Percentiles rank a stretch among this genome's conserved stretches.
phyloP scores from a whole-genome alignment of 1,140 invertebrate species.

The Trachymyrmex cornetzi region DNA sequence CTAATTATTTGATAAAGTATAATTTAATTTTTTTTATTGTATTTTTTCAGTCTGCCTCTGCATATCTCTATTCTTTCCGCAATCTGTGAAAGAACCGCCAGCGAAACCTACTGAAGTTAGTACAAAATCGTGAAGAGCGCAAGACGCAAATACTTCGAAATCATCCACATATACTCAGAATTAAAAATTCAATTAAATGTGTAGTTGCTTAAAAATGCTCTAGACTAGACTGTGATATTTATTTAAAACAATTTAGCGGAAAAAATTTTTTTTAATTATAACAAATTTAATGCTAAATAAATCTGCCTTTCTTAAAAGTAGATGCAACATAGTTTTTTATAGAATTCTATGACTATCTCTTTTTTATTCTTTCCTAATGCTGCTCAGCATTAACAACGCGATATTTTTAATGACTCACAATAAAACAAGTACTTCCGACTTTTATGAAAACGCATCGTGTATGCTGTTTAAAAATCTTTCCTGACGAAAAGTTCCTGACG shows the following conservation, averaged over 20 bases:
- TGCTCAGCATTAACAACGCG: neutral
- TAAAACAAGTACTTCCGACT: slow-evolving; percentile 15
- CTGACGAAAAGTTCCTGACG: neutral
- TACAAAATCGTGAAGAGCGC: slow-evolving; percentile 55
- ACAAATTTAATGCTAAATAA: slow-evolving; percentile 21
- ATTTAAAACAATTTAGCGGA: slow-evolving; percentile 12
- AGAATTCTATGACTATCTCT: neutral
- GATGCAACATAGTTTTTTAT: slow-evolving; percentile 29
- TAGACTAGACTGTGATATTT: slow-evolving; percentile 34
- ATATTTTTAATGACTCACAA: slow-evolving; percentile 11
- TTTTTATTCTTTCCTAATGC: slow-evolving; percentile 9
- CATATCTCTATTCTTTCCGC: slow-evolving; percentile 73
- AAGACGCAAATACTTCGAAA: neutral
- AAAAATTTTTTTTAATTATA: neutral
- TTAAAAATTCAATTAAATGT: slow-evolving; percentile 10
- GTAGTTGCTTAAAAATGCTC: slow-evolving; percentile 9
- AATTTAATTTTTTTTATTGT: slow-evolving; percentile 42
- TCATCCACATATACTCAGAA: neutral
- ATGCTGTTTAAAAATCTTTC: slow-evolving; percentile 9
- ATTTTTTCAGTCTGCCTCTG: slow-evolving; percentile 71
- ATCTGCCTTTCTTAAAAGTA: neutral
- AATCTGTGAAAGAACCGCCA: slow-evolving; percentile 64
- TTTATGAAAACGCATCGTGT: slow-evolving; percentile 13
- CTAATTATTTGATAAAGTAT: slow-evolving; percentile 14
- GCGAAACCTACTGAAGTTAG: slow-evolving; percentile 57